Base-by-base conservation (phyloP, 1,140 invertebrate genomes). In the Pseudomyrmex flavicornis region DNA sequence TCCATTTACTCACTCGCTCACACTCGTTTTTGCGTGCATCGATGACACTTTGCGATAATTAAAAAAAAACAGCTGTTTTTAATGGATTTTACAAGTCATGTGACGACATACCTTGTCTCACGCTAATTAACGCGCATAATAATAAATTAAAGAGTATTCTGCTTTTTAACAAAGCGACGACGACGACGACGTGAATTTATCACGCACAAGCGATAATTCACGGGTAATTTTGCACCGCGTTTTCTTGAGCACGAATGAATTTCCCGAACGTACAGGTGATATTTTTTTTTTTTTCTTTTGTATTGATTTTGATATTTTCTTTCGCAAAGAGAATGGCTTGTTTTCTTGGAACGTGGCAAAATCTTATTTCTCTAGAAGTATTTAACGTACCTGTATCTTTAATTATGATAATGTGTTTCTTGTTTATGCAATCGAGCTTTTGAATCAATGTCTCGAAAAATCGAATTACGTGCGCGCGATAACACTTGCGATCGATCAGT, bases 401-500 rank as follows among this genome's bases (percentile, higher is more conserved):
- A 8, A 7, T 20, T 26, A 50, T 15, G 46, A 74, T 26, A 52
- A 56, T 35, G 35, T 13, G 8, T n/a, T 63, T 2, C 10, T 75
- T 50, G n/a, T 17, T 20, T 3, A 13, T 4, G 56, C 35, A 15
- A 54, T 66, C 7, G 10, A 54, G 12, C 35, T 35, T 22, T 15
- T 54, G 46, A 66, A 26, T 17, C 20, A 52, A 26, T 10, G 44
- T 35, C 15, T 76, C 13, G 4, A 76, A 35, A 75, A 26, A 8
- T n/a, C 22, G 3, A 68, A 58, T 5, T 58, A 15, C 15, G 56
- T 12, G 20, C 26, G 5, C 35, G 26, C 3, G 54, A 70, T 50
- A 79, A 72, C 44, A 26, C 56, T 4, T 59, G 22, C 76, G 76
- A 80, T 80, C 66, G 76, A 72, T 80, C 54, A n/a, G 44, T 59